phyloP scores from a whole-genome alignment of 1,140 invertebrate genomes.

The Ips typographus region DNA sequence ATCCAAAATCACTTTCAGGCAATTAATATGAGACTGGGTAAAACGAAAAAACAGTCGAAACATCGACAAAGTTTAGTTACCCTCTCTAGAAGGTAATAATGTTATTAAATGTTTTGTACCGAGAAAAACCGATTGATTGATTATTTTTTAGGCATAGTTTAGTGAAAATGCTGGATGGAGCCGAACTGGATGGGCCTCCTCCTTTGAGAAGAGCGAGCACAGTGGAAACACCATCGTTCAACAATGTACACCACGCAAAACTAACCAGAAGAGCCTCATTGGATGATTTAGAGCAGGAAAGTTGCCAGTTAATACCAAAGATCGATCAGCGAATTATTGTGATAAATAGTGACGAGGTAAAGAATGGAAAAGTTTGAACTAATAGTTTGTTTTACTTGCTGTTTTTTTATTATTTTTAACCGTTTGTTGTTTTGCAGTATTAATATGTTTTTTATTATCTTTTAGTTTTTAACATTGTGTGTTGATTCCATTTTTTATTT shows the following conservation, averaged over 20 bases:
- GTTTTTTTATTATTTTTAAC: conserved; percentile 20
- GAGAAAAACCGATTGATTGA: too few relatives aligned
- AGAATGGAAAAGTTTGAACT: background rate
- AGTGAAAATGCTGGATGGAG: conserved; percentile 71
- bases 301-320: conserved; percentile 73
- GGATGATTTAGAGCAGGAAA: conserved; percentile 74
- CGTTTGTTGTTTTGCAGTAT: conserved; percentile 4
- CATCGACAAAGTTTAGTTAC: conserved; percentile 83
- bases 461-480: background rate
- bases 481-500: background rate
- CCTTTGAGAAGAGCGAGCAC: conserved; percentile 58
- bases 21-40: conserved; percentile 74
- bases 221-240: conserved; percentile 38
- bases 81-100: conserved; percentile 65
- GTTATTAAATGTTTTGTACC: background rate
- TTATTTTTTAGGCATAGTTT: conserved; percentile 64
- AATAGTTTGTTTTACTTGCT: background rate
- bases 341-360: conserved; percentile 67
- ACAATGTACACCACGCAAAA: conserved; percentile 48
- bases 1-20: conserved; percentile 88
- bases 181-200: conserved; percentile 67
- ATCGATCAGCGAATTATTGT: conserved; percentile 76
- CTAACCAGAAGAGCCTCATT: conserved; percentile 70
- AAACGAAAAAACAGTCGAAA: conserved; percentile 69
- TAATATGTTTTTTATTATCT: background rate